These are phyloP conservation scores for Hydraecia micacea DNA, from an alignment of 2,888 invertebrate genomes.

Conservation along the genomic window DNA sequence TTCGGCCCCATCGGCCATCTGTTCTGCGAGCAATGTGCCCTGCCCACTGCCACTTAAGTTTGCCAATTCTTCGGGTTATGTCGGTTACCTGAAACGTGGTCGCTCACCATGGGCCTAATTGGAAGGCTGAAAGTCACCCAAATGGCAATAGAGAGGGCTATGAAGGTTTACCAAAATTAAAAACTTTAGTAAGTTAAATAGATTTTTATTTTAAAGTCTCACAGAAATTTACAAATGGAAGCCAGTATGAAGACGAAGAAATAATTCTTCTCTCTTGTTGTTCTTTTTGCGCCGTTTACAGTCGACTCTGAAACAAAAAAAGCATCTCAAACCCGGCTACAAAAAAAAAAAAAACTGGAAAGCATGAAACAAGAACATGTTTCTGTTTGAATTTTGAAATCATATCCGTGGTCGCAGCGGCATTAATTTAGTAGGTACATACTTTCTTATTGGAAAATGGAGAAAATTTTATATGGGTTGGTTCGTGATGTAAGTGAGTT, in stretches of 20 bases:
- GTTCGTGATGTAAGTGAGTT: neutral
- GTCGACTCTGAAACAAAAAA: conserved; percentile 72
- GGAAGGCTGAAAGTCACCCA: neutral
- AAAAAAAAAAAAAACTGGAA: too few species aligned
- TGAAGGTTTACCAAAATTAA: neutral
- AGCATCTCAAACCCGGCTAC: neutral
- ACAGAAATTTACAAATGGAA: neutral
- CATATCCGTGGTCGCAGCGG: neutral
- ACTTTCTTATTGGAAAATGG: neutral
- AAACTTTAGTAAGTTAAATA: neutral
- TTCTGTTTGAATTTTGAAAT: neutral
- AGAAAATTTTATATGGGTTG: neutral
- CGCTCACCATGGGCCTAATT: too few species aligned
- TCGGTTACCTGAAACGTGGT: neutral
- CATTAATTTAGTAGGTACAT: neutral
- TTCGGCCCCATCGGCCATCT: too few species aligned
- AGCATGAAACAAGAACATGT: too few species aligned
- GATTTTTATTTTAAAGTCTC: conserved; percentile 12
- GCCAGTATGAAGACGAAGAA: neutral
- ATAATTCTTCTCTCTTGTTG: neutral
- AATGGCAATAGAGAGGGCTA: neutral
- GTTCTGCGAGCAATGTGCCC: too few species aligned
- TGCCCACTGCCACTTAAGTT: too few species aligned
- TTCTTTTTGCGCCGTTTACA: conserved; percentile 39
- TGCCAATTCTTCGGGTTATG: too few species aligned